phyloP scores from a whole-genome alignment of 2,113 vertebrate species.

The Heterochromis multidens region DNA sequence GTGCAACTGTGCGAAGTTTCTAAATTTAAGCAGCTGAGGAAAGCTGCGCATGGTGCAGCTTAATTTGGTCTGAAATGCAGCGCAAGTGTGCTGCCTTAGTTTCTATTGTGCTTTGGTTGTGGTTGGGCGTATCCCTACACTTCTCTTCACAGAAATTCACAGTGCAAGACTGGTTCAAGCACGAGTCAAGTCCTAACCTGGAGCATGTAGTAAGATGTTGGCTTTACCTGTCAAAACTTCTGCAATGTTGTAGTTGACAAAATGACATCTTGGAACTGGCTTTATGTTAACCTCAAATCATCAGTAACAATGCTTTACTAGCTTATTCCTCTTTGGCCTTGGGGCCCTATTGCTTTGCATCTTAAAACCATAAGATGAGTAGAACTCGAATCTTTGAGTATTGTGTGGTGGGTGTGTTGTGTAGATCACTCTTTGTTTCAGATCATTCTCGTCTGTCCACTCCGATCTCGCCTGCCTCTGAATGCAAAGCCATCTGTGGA shows the following conservation, averaged over 20 bases:
- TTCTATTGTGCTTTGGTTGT: constrained; percentile 27
- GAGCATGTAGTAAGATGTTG: constrained; percentile 71
- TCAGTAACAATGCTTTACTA: constrained; percentile 71
- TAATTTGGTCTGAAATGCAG: constrained; percentile 47
- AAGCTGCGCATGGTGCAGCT: constrained; percentile 74
- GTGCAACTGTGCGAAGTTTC: constrained; percentile 62
- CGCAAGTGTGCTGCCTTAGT: constrained; percentile 62
- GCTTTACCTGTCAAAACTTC: constrained; percentile 38
- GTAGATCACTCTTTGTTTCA: constrained; percentile 81
- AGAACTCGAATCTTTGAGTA: constrained; percentile 60
- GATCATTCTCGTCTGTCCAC: constrained; percentile 77
- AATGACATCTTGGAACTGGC: constrained; percentile 71
- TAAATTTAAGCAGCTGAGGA: constrained; percentile 53
- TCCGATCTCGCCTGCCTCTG: constrained; percentile 76
- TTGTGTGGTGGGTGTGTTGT: constrained; percentile 78
- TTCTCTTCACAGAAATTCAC: constrained; percentile 74
- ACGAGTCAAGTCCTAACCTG: constrained; percentile 58
- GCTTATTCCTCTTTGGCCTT: constrained; percentile 63
- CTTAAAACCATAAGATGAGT: constrained; percentile 64
- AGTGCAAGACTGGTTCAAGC: constrained; percentile 59
- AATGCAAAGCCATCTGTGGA: constrained; percentile 80
- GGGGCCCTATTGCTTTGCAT: constrained; percentile 67
- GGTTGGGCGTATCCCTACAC: constrained; percentile 62
- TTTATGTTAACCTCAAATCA: constrained; percentile 72
- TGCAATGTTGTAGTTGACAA: constrained; percentile 57